Base-by-base conservation (phyloP, 2,797 vertebrate genomes). In the Micrastur ruficollis region DNA sequence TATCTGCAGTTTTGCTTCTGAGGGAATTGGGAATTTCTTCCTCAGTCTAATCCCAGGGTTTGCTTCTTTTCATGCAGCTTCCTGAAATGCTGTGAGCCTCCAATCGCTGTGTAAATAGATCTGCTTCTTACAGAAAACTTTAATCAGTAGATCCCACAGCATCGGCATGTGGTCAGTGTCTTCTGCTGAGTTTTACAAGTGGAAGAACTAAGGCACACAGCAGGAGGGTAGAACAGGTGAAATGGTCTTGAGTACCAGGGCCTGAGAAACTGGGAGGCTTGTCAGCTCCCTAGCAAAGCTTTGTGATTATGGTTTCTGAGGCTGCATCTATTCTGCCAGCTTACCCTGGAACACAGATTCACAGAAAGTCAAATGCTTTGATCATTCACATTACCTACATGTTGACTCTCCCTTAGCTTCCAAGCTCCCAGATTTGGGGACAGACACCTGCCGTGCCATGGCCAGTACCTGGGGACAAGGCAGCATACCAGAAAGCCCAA, bases 361-460 rank as follows among this genome's bases (percentile, higher is more conserved):
- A 12, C 4, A 44, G 71, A 18, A 56, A 14, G 14, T 50, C 61
- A 59, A 26, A 40, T 3, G 22, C 22, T 70, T 44, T 13, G 55
- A 4, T 58, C 32, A 3, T 40, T 73, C 38, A 2, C n/a, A 6
- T 61, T 19, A 21, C 12, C 71, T 73, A 6, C 10, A 5, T 15
- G 4, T 6, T 34, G 67, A 42, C 21, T 50, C 23, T 44, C 9
- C 58, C 27, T 42, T 42, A 36, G 22, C 38, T 61, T 59, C 34
- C 34, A 34, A 25, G 38, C 23, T 61, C 17, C 47, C 36, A 14
- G 22, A 16, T 46, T 23, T 40, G 53, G n/a, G 31, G 29, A 34
- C 20, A 14, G 38, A 6, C 9, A 5, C 1, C 0, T 52, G 58
- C 7, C 1, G 1, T n/a, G 52, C 62, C 2, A 0, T 7, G 7